Evolutionary conservation across 2,888 invertebrate species (phyloP).

Genomic region (Tinea trinotella): DNA sequence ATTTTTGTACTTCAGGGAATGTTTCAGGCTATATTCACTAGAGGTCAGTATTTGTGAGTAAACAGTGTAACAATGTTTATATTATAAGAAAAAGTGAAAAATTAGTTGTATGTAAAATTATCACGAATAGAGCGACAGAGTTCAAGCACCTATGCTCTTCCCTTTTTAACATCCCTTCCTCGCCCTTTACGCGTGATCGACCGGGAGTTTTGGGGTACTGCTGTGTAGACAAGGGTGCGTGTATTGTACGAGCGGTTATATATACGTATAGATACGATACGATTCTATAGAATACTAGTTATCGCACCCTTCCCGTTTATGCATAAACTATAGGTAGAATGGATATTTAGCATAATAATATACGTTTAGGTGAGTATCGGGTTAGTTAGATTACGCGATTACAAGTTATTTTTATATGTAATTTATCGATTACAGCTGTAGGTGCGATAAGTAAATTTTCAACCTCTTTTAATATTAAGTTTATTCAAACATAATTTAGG

Average conservation of each 20-base stretch:
- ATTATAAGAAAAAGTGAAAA: not conserved
- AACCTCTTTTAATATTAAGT: too few species aligned
- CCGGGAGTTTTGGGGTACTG: conserved; percentile 68
- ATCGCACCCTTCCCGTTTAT: conserved; percentile 8
- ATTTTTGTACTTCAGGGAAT: conserved; percentile 65
- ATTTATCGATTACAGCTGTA: too few species aligned
- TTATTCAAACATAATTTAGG: too few species aligned
- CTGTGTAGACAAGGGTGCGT: conserved; percentile 42
- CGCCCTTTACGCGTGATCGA: conserved; percentile 71
- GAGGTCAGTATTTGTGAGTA: conserved; percentile 52
- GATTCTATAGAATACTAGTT: conserved; percentile 1
- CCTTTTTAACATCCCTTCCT: conserved; percentile 68
- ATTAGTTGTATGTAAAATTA: conserved; percentile 8
- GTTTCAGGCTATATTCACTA: conserved; percentile 65
- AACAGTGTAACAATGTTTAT: not conserved
- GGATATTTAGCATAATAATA: too few species aligned
- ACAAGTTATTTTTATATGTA: too few species aligned
- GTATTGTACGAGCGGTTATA: conserved; percentile 27
- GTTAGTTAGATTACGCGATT: too few species aligned
- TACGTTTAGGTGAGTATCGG: too few species aligned
- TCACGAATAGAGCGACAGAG: conserved; percentile 41
- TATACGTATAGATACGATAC: not conserved
- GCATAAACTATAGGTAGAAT: not conserved
- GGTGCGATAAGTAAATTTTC: too few species aligned
- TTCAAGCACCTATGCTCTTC: conserved; percentile 66